Base-by-base conservation (phyloP, 2,113 vertebrate species). In the Bagarius yarrelli region DNA sequence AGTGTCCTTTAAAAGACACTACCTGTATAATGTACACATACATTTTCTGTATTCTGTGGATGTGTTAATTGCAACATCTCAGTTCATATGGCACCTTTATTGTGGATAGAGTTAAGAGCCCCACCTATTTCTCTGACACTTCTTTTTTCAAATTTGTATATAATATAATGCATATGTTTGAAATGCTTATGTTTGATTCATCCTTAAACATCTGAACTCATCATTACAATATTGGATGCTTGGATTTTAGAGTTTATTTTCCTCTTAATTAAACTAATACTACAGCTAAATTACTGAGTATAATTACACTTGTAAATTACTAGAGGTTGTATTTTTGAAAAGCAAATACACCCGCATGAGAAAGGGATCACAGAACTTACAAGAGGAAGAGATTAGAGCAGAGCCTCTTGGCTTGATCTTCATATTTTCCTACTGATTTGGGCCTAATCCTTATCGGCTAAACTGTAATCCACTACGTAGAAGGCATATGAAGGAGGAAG, bases 401-500 rank as follows among this genome's bases (percentile, higher is more conserved):
- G 76, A 67, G 66, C 69, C 64, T 72, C 57, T 67, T 64, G 57
- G 59, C 71, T 73, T 81, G 67, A 71, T 83, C 63, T 67, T 81
- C 34, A 47, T 52, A 53, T 70, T 72, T 76, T 83, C 47, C 79
- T 87, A 53, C 34, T 75, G 76, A 79, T 79, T 83, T 69, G 52
- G 60, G 40, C n/a, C 18, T 87, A 85, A 85, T 83, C 83, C 64
- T 67, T 76, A 59, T n/a, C 13, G 56, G 57, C 60, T 57, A n/a
- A 59, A 53, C 73, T 52, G 25, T 85, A 81, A 87, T 87, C 81
- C 83, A 72, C 27, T 32, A 53, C 71, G 27, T 40, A 81, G 56
- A 78, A 85, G 40, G 64, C 79, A 59, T 32, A 56, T 34, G 55
- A 70, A 79, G 71, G 70, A 82, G 47, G 55, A 82, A 79, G 78